phyloP scores from a whole-genome alignment of 2,113 vertebrate species.

The Parotia lawesii region DNA sequence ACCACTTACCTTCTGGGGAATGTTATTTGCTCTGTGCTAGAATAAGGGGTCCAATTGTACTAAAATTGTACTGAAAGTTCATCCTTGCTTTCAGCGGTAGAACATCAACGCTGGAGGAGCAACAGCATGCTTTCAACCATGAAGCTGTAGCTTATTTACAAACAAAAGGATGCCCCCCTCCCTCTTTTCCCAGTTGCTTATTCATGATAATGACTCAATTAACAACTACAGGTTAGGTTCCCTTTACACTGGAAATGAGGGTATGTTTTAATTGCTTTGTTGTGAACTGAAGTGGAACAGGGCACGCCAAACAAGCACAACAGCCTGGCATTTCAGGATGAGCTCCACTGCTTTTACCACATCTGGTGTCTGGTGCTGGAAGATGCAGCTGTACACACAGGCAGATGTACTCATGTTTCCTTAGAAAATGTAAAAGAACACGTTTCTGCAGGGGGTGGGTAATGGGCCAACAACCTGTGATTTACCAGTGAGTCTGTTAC shows the following conservation, averaged over 20 bases:
- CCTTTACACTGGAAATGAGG: background rate
- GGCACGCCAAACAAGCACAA: background rate
- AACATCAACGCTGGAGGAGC: background rate
- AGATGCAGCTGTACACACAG: background rate
- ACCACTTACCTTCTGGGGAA: conserved; percentile 6
- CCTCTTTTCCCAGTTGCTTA: conserved; percentile 34
- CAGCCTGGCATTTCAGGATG: background rate
- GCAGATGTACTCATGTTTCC: background rate
- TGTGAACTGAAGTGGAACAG: background rate
- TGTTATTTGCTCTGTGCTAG: background rate
- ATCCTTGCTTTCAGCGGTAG: background rate
- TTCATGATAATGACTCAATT: background rate
- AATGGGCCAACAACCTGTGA: background rate
- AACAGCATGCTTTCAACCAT: conserved; percentile 43
- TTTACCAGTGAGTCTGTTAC: background rate
- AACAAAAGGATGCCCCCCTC: conserved; percentile 2
- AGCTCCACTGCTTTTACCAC: background rate
- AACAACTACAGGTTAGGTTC: background rate
- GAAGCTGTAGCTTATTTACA: conserved; percentile 61
- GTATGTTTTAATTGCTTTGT: background rate
- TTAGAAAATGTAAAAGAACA: background rate
- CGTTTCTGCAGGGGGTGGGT: background rate
- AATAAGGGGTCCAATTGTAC: background rate
- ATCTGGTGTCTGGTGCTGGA: background rate
- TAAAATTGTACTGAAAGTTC: background rate